Conservation (phyloP, 2,113 vertebrate genomes). For the Cnemophilus loriae region DNA sequence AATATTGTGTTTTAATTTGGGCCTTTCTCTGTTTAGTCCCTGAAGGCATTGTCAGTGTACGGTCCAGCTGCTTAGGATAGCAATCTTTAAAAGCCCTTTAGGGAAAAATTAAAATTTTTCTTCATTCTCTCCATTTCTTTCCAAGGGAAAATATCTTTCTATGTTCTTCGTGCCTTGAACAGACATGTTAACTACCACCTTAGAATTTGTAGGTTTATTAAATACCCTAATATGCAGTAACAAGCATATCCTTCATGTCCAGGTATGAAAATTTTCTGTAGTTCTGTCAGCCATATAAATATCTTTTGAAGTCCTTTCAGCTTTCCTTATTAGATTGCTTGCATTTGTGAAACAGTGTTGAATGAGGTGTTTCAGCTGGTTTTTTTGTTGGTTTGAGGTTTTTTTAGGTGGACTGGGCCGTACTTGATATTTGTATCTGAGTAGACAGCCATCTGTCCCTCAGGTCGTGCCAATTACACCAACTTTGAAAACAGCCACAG, state of each 20-base stretch:
- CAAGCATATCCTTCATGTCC: neutral
- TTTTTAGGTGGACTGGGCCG: neutral
- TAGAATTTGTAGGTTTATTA: neutral
- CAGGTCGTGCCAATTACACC: neutral
- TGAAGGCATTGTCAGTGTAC: neutral
- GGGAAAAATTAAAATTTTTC: neutral
- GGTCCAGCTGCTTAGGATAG: neutral
- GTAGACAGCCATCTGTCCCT: conserved; percentile 34
- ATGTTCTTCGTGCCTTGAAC: neutral
- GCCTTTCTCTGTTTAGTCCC: neutral
- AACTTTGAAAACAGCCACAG: neutral
- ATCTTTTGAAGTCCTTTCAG: neutral
- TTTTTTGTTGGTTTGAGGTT: neutral
- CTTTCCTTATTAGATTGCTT: neutral
- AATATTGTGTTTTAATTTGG: neutral
- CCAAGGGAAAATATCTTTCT: neutral
- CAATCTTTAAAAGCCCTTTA: neutral
- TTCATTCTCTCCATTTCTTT: neutral
- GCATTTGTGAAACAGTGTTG: neutral
- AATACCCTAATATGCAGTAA: neutral
- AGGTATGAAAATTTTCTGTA: neutral
- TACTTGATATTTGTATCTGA: neutral
- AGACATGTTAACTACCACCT: neutral
- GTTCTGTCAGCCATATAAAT: neutral
- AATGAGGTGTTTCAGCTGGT: neutral